phyloP scores from a whole-genome alignment of 2,888 invertebrate genomes.

The Charanyca ferruginea region DNA sequence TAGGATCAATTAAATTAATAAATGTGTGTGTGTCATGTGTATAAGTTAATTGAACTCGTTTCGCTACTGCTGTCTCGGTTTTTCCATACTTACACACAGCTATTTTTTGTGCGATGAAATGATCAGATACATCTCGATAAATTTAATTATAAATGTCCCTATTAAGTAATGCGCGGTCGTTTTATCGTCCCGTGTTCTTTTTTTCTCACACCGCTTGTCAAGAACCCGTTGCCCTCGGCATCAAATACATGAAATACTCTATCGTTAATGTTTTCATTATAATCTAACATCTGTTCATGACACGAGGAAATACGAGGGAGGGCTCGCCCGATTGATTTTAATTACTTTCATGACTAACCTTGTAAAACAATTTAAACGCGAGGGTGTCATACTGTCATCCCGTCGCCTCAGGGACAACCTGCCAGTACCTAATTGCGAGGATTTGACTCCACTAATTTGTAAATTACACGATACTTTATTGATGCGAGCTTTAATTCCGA shows the following conservation, averaged over 20 bases:
- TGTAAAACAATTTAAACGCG: slow-evolving; percentile 72
- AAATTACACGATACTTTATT: slow-evolving; percentile 46
- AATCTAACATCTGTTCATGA: slow-evolving; percentile 72
- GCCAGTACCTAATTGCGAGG: slow-evolving; percentile 53
- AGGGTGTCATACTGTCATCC: slow-evolving; percentile 65
- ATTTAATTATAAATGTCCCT: slow-evolving; percentile 47
- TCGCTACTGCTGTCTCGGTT: slow-evolving; percentile 30
- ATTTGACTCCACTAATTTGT: slow-evolving; percentile 63
- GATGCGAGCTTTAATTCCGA: slow-evolving; percentile 36
- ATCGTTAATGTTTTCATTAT: slow-evolving; percentile 76
- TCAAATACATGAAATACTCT: slow-evolving; percentile 51
- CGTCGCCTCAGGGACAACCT: slow-evolving; percentile 59
- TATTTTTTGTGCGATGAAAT: slow-evolving; percentile 35
- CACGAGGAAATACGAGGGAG: slow-evolving; percentile 69
- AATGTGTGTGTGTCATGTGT: slow-evolving; percentile 14
- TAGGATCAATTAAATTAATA: slow-evolving; percentile 31
- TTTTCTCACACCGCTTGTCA: slow-evolving; percentile 22
- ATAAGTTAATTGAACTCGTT: slow-evolving; percentile 41
- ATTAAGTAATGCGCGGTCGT: slow-evolving; percentile 22
- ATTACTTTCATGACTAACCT: slow-evolving; percentile 79
- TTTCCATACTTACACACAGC: slow-evolving; percentile 21
- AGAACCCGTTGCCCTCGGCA: slow-evolving; percentile 12
- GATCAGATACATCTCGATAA: slow-evolving; percentile 28
- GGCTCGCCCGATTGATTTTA: slow-evolving; percentile 79
- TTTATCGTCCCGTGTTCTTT: slow-evolving; percentile 6